Evolutionary conservation across 2,113 vertebrate species (phyloP).

Genomic region (Carollia perspicillata): DNA sequence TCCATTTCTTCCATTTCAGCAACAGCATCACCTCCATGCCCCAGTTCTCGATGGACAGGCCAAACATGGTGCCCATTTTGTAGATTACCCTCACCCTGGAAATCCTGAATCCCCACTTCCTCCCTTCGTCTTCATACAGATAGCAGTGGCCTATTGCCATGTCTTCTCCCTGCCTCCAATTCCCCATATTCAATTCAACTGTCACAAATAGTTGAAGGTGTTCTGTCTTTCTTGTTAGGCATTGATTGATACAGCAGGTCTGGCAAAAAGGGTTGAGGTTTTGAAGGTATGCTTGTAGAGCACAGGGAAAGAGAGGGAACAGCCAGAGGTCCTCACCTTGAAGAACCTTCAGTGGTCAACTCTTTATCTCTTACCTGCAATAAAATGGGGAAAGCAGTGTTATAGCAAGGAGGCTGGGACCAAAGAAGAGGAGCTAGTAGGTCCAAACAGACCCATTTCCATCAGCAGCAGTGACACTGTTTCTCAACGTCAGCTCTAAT

Average conservation of each 20-base stretch:
- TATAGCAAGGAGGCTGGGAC: background rate
- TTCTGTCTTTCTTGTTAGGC: background rate
- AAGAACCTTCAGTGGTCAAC: background rate
- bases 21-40: background rate
- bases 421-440: background rate
- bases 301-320: background rate
- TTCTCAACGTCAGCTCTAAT: background rate
- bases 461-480: accelerated
- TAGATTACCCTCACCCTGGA: background rate
- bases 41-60: background rate
- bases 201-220: background rate
- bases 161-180: background rate
- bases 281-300: background rate
- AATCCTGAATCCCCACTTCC: background rate
- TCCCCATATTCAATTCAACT: background rate
- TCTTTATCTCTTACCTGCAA: background rate
- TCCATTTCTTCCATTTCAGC: background rate
- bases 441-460: background rate
- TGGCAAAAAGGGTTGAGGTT: background rate
- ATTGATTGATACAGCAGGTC: background rate
- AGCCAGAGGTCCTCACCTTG: background rate
- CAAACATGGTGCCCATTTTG: background rate
- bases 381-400: background rate
- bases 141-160: accelerated
- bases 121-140: background rate